Evolutionary conservation across 2,888 invertebrate genomes (phyloP), one percentile per base, ranked within the genome.

Genomic region (Cephus pulcher): DNA sequence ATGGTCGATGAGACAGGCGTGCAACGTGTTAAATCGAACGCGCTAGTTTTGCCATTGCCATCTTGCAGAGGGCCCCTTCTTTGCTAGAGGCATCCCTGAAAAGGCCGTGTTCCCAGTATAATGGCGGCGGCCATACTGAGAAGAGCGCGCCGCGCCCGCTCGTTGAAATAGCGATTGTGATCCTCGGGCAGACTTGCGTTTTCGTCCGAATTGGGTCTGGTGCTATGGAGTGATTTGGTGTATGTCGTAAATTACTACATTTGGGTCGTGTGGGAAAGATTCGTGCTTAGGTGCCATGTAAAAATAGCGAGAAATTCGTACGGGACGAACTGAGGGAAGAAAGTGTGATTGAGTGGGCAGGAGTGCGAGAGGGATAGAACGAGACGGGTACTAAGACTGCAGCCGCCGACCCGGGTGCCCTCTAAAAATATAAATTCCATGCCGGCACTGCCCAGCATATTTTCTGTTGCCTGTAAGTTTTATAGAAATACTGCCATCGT

Each of bases 401-500:
- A 70, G 74, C 76, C 82, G 79, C 83, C 85, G 88, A 89, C 88
- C 90, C 88, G 88, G 90, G 89, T 89, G 87, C 88, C 88, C 90
- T 90, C 90, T 90, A 90, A 90, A 90, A 90, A 90, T 90, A 90
- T 89, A 87, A 88, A 88, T 90, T 89, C 87, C 87, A 85, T 85
- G 86, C 88, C 89, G 89, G 87, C 87, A 86, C 86, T 86, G 84
- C 83, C 86, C 82, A 84, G 84, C 82, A 83, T 33, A 70, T 70
- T 30, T n/a, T 70, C 70, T 32, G 30, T 70, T 15, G 30, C 30
- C 4, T 70, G 70, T 70, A 70, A 32, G 70, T 70, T 40, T 40
- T 40, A 40, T 40, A 40, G 15, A 15, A 40, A 15, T 40, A 40
- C 15, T 40, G 40, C 40, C 40, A 40, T 40, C 40, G 40, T 15